phyloP scores from a whole-genome alignment of 2,888 invertebrate genomes.

The Ormyrus rosae region DNA sequence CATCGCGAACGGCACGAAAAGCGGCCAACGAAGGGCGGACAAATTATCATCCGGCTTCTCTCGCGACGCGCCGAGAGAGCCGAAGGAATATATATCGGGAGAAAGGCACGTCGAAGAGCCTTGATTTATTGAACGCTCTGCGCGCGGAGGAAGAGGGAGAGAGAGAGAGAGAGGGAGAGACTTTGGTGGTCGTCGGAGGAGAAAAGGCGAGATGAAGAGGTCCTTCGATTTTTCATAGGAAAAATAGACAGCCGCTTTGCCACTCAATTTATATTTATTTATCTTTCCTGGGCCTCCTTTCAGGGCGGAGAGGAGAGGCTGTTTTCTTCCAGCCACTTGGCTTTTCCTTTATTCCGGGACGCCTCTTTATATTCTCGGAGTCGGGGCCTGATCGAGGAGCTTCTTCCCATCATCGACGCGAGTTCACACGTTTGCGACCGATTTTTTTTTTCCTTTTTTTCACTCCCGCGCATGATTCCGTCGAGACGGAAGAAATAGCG shows the following conservation, averaged over 20 bases:
- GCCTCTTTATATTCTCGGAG: background rate
- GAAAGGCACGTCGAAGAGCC: background rate
- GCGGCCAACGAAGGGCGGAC: background rate
- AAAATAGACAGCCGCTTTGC: slow-evolving; percentile 19
- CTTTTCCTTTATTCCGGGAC: background rate
- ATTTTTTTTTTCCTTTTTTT: slow-evolving; percentile 24
- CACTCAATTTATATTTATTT: slow-evolving; percentile 52
- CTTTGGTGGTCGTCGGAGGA: slow-evolving; percentile 57
- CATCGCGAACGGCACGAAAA: no score
- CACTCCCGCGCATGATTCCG: background rate
- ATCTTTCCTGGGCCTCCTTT: slow-evolving; percentile 29
- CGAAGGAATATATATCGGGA: no score
- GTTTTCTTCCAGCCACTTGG: no score
- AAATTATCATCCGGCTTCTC: slow-evolving; percentile 25
- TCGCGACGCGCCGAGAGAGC: background rate
- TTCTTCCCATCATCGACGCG: slow-evolving; percentile 12
- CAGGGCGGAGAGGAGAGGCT: background rate
- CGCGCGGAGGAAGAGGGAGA: slow-evolving; percentile 42
- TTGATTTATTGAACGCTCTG: slow-evolving; percentile 35
- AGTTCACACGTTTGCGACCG: slow-evolving; percentile 50
- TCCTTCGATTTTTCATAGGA: slow-evolving; percentile 9
- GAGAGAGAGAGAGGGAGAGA: background rate
- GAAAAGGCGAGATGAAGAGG: slow-evolving; percentile 36
- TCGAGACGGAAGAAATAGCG: background rate
- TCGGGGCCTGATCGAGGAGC: slow-evolving; percentile 21